These are phyloP conservation scores for Pipra filicauda DNA, from an alignment of 2,113 vertebrate genomes.

Conservation along the genomic window DNA sequence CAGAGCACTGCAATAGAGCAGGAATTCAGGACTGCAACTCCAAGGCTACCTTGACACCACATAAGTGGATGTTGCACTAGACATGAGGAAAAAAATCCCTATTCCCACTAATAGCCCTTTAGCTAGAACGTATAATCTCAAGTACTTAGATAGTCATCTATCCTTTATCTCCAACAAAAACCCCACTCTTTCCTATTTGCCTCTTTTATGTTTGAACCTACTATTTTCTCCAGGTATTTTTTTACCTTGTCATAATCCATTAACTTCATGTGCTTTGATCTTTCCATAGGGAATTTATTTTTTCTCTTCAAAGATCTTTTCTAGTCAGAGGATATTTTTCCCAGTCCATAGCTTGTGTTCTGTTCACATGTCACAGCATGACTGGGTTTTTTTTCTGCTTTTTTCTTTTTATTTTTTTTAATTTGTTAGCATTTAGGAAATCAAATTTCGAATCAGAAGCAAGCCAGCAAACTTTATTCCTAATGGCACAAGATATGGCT, in stretches of 20 bases:
- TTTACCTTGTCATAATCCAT: conserved; percentile 5
- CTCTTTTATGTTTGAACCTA: neutral
- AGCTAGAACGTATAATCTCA: neutral
- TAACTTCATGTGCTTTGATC: conserved; percentile 10
- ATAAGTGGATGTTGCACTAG: neutral
- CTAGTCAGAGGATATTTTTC: neutral
- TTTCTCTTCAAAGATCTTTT: conserved; percentile 1
- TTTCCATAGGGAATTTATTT: neutral
- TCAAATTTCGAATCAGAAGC: neutral
- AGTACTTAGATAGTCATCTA: neutral
- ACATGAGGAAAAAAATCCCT: neutral
- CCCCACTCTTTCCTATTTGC: neutral
- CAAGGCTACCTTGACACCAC: neutral
- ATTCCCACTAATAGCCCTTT: neutral
- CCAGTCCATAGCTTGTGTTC: neutral
- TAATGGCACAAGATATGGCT: neutral
- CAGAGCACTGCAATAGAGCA: neutral
- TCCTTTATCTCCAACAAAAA: neutral
- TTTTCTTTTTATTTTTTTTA: neutral
- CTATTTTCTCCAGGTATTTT: conserved; percentile 4
- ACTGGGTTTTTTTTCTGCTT: too few relatives aligned
- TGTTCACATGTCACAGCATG: neutral
- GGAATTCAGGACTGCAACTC: neutral
- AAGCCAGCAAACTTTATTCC: neutral
- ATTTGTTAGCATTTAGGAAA: neutral